A percentile compares a stretch with the other conserved stretches of the same genome.
These are phyloP conservation scores for Ennomos erosarius DNA, from an alignment of 2,888 invertebrate species.

Conservation along the genomic window DNA sequence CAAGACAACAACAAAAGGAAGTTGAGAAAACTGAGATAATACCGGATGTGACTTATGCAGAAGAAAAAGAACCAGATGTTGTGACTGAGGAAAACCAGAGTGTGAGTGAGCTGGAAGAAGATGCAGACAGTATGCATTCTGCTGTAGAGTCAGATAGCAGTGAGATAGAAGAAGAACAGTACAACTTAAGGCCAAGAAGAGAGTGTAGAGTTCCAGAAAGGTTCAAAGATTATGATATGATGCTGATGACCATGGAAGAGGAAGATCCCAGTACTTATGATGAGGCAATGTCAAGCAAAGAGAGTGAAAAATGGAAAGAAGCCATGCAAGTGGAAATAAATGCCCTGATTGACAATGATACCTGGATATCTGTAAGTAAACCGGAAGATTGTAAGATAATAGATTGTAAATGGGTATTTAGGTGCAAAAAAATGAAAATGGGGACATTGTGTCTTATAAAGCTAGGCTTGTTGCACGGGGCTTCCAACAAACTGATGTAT, in stretches of 20 bases:
- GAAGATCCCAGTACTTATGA: background rate
- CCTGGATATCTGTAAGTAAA: background rate
- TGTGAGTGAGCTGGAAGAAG: too few relatives aligned
- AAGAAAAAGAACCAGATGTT: too few relatives aligned
- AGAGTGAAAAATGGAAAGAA: background rate
- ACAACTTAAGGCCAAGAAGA: background rate
- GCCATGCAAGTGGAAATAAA: background rate
- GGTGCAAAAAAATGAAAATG: slow-evolving; percentile 18
- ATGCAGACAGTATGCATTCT: too few relatives aligned
- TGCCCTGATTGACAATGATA: background rate
- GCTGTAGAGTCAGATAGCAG: background rate
- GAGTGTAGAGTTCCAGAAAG: background rate
- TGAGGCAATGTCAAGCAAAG: background rate
- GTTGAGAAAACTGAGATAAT: too few relatives aligned
- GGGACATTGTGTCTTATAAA: too few relatives aligned
- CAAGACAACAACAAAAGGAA: background rate
- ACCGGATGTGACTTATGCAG: too few relatives aligned
- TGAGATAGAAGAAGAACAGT: background rate
- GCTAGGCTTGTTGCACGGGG: too few relatives aligned
- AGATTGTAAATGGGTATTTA: slow-evolving; percentile 31
- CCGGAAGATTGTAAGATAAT: slow-evolving; percentile 24
- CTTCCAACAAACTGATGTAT: too few relatives aligned
- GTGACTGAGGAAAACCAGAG: too few relatives aligned
- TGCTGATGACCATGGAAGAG: background rate
- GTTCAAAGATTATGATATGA: background rate